Percentiles rank a stretch among this genome's conserved stretches.
phyloP scores from a whole-genome alignment of 2,888 invertebrate genomes.

The Drosophila bunnanda region DNA sequence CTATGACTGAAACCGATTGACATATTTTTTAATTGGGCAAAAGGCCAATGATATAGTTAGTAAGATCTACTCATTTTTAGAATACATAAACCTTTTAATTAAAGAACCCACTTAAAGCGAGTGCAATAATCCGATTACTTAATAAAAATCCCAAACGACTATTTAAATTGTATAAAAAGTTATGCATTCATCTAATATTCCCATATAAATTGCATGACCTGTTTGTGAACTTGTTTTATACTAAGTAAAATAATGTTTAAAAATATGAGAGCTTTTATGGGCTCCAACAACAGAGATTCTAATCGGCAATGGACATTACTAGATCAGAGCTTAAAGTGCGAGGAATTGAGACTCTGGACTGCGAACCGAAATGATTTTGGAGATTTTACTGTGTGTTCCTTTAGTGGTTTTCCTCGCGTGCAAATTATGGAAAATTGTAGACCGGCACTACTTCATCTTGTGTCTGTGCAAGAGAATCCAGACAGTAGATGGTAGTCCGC shows the following conservation, averaged over 20 bases:
- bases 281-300: background rate
- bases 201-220: background rate
- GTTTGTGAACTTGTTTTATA: constrained; percentile 12
- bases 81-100: background rate
- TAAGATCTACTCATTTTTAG: too few species aligned
- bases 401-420: constrained; percentile 13
- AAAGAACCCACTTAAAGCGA: background rate
- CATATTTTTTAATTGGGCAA: background rate
- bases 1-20: background rate
- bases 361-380: constrained; percentile 28
- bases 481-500: constrained; percentile 72
- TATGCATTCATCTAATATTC: background rate
- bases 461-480: constrained; percentile 67
- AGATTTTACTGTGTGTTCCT: constrained; percentile 11
- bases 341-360: background rate
- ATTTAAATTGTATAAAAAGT: background rate
- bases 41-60: background rate
- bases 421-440: constrained; percentile 46
- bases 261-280: background rate
- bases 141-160: background rate
- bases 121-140: too few species aligned
- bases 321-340: constrained; percentile 24
- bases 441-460: constrained; percentile 69
- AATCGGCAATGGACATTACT: constrained; percentile 14
- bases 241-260: background rate